phyloP scores from a whole-genome alignment of 2,113 vertebrate species.

The Myotis brandtii region DNA sequence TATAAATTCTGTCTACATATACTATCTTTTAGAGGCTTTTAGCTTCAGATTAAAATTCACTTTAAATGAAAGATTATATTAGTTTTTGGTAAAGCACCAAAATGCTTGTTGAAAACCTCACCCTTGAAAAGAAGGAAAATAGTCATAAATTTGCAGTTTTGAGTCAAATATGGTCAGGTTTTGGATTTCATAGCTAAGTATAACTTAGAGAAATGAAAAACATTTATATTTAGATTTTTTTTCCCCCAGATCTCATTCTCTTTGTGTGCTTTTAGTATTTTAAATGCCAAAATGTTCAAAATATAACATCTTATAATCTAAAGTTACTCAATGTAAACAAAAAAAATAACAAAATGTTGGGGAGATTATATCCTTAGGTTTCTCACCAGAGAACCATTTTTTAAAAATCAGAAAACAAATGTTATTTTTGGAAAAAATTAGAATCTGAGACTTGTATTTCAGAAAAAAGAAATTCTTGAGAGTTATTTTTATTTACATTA shows the following conservation, averaged over 20 bases:
- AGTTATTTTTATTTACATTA: constrained; percentile 41
- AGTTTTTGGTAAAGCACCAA: constrained; percentile 48
- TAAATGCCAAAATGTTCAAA: constrained; percentile 55
- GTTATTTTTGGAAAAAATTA: constrained; percentile 19
- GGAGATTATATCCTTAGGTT: background rate
- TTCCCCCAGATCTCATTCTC: background rate
- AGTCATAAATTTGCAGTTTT: constrained; percentile 54
- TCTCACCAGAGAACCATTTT: background rate
- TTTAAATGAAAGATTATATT: constrained; percentile 5
- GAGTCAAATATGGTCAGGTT: constrained; percentile 58
- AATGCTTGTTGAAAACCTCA: constrained; percentile 54
- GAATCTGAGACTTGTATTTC: background rate
- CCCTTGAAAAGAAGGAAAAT: constrained; percentile 3
- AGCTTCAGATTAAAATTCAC: constrained; percentile 36
- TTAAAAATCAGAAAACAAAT: constrained; percentile 9
- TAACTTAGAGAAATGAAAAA: constrained; percentile 67
- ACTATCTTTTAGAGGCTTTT: background rate
- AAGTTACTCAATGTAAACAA: constrained; percentile 48
- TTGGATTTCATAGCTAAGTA: constrained; percentile 65
- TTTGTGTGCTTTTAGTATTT: constrained; percentile 36
- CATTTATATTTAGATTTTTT: background rate
- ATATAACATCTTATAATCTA: constrained; percentile 26
- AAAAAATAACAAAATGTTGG: background rate
- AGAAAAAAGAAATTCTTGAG: constrained; percentile 4
- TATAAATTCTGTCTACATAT: background rate